Conservation (phyloP, 2,113 vertebrate species). For the Steatornis caripensis region DNA sequence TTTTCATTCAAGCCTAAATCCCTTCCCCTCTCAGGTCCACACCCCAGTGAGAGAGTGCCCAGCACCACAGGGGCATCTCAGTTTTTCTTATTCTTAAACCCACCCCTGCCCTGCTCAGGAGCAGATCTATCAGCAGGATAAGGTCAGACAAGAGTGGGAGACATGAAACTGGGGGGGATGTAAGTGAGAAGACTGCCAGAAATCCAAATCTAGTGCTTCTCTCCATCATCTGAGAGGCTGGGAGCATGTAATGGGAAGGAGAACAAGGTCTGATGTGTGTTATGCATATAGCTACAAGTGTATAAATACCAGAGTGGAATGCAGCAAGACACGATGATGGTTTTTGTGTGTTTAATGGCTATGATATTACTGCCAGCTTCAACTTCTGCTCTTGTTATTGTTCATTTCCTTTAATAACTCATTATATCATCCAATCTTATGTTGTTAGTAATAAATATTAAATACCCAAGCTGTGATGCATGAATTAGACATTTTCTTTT, state of each 20-base stretch:
- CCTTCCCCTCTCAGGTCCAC: not conserved
- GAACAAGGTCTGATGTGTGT: not conserved
- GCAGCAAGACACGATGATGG: not conserved
- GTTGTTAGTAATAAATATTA: slow-evolving; percentile 58
- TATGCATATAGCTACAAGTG: not conserved
- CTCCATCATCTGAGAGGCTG: not conserved
- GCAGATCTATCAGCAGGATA: not conserved
- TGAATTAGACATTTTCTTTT: slow-evolving; percentile 29
- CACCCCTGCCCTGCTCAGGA: not conserved
- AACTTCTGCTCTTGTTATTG: not conserved
- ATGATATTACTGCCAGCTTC: not conserved
- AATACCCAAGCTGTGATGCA: slow-evolving; percentile 22
- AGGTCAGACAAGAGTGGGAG: not conserved
- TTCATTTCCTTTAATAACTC: slow-evolving; percentile 58
- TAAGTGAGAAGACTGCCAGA: rapidly evolving
- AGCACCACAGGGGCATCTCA: rapidly evolving
- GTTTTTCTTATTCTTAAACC: not conserved
- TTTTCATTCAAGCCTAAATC: not conserved
- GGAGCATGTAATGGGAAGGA: not conserved
- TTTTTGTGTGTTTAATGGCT: slow-evolving; percentile 3
- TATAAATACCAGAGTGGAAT: not conserved
- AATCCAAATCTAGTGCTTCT: not conserved
- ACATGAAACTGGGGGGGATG: rapidly evolving
- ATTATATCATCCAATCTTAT: slow-evolving; percentile 10
- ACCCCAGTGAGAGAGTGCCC: too few species aligned